phyloP scores from a whole-genome alignment of 2,888 invertebrate genomes.

The Tricholauxania praeusta region DNA sequence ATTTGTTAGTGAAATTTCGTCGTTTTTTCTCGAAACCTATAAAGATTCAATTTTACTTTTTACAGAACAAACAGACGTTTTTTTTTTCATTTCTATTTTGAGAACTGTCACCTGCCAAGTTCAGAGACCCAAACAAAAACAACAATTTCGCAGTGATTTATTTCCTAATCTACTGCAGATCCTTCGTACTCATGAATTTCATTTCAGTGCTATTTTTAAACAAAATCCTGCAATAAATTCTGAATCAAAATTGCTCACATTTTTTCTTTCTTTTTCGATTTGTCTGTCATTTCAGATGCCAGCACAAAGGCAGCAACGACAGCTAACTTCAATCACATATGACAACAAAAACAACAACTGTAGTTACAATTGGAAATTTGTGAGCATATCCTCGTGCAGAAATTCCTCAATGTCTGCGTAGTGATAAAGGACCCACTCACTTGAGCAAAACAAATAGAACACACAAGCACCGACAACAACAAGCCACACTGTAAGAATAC shows the following conservation, averaged over 20 bases:
- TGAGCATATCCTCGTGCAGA: conserved; percentile 18
- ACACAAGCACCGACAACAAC: too few species aligned
- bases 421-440: conserved; percentile 8
- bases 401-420: conserved; percentile 27
- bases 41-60: too few species aligned
- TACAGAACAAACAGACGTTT: too few species aligned
- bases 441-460: background rate
- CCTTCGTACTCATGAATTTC: conserved; percentile 12
- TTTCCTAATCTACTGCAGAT: conserved; percentile 24
- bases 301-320: conserved; percentile 20
- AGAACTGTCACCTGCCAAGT: background rate
- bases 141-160: conserved; percentile 24
- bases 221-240: conserved; percentile 28
- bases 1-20: too few species aligned
- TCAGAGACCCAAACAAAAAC: background rate
- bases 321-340: conserved; percentile 22
- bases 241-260: conserved; percentile 13
- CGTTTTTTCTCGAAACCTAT: too few species aligned
- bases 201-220: conserved; percentile 18
- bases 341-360: conserved; percentile 23
- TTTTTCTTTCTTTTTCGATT: conserved; percentile 39
- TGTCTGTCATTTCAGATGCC: conserved; percentile 44
- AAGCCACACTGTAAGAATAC: too few species aligned
- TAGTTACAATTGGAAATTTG: conserved; percentile 27
- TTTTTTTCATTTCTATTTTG: background rate